These are phyloP conservation scores for Eriosoma lanigerum DNA, from an alignment of 1,140 invertebrate species.

Conservation along the genomic window DNA sequence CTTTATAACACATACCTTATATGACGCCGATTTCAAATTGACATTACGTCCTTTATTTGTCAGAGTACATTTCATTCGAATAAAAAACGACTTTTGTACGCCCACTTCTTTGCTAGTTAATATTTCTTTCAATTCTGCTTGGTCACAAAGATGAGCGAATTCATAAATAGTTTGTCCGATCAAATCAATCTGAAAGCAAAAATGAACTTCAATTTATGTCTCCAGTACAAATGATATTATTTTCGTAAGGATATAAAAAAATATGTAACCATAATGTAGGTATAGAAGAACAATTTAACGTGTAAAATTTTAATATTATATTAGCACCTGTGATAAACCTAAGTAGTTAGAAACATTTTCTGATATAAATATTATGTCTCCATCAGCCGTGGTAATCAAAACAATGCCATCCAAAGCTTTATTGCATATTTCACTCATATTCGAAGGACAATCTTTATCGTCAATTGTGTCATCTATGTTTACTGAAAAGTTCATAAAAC, in stretches of 20 bases:
- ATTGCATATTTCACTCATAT: slow-evolving; percentile 59
- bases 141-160: slow-evolving; percentile 92
- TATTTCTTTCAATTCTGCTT: slow-evolving; percentile 84
- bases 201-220: background rate
- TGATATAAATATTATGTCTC: slow-evolving; percentile 87
- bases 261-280: background rate
- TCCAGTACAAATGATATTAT: background rate
- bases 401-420: slow-evolving; percentile 88
- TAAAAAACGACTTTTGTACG: slow-evolving; percentile 62
- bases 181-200: slow-evolving; percentile 77
- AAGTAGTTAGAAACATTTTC: slow-evolving; percentile 88
- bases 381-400: slow-evolving; percentile 79
- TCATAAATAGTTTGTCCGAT: slow-evolving; percentile 93
- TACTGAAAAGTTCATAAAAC: slow-evolving; percentile 60
- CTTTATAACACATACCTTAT: slow-evolving; percentile 74
- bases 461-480: slow-evolving; percentile 57
- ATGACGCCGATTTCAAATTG: slow-evolving; percentile 88
- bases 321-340: slow-evolving; percentile 80
- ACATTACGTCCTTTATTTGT: slow-evolving; percentile 87
- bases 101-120: slow-evolving; percentile 65
- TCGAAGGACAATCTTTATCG: slow-evolving; percentile 63
- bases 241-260: background rate
- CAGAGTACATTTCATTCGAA: slow-evolving; percentile 88
- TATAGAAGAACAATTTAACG: background rate
- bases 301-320: slow-evolving; percentile 11